Evolutionary conservation across 2,113 vertebrate genomes (phyloP).

Genomic region (rabbit (Oryctolagus cuniculus)): mOryCun1.1 NC_091435.1:100442501-100443000

Average conservation of each 20-base stretch:
- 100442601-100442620: not conserved
- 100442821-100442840: not conserved
- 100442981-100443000: no score
- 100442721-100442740: not conserved
- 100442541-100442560: conserved; percentile 33
- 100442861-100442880: conserved; percentile 43
- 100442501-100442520: conserved; percentile 34
- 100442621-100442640: conserved; percentile 40
- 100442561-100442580: not conserved
- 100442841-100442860: conserved; percentile 18
- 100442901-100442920: not conserved
- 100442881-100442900: conserved; percentile 16
- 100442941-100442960: conserved; percentile 21
- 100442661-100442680: not conserved
- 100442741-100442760: not conserved
- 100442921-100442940: conserved; percentile 20
- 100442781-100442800: conserved; percentile 16
- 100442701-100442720: not conserved
- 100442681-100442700: conserved; percentile 16
- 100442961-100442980: no score
- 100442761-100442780: not conserved
- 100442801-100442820: not conserved
- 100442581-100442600: conserved; percentile 48
- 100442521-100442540: conserved; percentile 25
- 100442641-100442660: not conserved